Evolutionary conservation across 2,888 invertebrate species (phyloP).

Genomic region (Punctoribates punctum): DNA sequence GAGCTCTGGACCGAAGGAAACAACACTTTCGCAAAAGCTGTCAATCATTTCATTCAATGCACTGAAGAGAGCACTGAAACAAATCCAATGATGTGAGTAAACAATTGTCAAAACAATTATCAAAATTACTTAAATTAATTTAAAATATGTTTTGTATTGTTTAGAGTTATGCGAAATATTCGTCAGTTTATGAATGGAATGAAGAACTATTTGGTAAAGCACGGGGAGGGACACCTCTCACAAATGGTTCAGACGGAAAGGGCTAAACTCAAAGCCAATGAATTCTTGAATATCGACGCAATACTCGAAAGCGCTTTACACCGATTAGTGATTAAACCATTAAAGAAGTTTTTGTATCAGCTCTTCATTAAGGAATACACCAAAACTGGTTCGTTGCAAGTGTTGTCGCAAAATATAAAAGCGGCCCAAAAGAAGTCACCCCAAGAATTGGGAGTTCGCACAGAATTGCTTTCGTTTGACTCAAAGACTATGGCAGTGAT

Average conservation of each 20-base stretch:
- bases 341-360: constrained; percentile 76
- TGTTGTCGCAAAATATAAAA: constrained; percentile 55
- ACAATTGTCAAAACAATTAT: not conserved
- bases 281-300: constrained; percentile 90
- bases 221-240: constrained; percentile 88
- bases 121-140: constrained; percentile 18
- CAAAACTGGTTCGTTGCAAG: constrained; percentile 54
- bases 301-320: constrained; percentile 93
- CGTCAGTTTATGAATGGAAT: constrained; percentile 97
- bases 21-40: constrained; percentile 86
- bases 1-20: constrained; percentile 72
- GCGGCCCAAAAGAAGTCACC: constrained; percentile 55
- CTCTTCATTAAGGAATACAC: constrained; percentile 62
- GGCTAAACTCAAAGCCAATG: constrained; percentile 75
- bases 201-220: constrained; percentile 95
- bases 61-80: constrained; percentile 83
- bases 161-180: constrained; percentile 55
- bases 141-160: not conserved
- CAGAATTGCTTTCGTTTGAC: constrained; percentile 64
- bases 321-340: constrained; percentile 77
- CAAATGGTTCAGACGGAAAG: constrained; percentile 82
- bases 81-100: constrained; percentile 67
- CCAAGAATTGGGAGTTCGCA: constrained; percentile 56
- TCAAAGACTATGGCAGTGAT: constrained; percentile 71
- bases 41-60: constrained; percentile 88